phyloP scores from a whole-genome alignment of 1,140 invertebrate genomes.

The Ladona fulva region DNA sequence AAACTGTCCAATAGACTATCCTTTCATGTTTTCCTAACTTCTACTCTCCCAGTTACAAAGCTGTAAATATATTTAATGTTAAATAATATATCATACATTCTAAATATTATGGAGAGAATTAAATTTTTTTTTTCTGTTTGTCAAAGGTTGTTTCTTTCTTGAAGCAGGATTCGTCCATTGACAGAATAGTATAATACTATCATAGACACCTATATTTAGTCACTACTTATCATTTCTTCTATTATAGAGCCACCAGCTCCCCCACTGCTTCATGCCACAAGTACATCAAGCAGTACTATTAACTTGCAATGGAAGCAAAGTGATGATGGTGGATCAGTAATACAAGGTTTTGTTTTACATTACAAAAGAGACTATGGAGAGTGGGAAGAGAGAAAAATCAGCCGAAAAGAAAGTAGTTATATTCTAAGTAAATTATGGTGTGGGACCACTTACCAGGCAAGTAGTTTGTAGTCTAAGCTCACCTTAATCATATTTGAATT shows the following conservation, averaged over 20 bases:
- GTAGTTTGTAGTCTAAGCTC: constrained; percentile 28
- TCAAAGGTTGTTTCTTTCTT: too few relatives aligned
- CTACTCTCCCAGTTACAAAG: too few relatives aligned
- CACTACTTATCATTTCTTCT: too few relatives aligned
- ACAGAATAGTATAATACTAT: too few relatives aligned
- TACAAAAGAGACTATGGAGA: constrained; percentile 45
- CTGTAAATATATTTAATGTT: too few relatives aligned
- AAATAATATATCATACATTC: too few relatives aligned
- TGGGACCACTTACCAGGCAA: constrained; percentile 49
- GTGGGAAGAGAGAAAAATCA: constrained; percentile 45
- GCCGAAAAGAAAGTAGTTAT: constrained; percentile 37
- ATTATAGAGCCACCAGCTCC: constrained; percentile 39
- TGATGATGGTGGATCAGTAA: constrained; percentile 42
- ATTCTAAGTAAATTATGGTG: constrained; percentile 46
- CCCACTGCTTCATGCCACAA: constrained; percentile 38
- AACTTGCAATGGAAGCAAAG: constrained; percentile 45
- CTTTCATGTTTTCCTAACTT: too few relatives aligned
- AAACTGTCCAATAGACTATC: too few relatives aligned
- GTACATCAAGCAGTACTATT: constrained; percentile 38
- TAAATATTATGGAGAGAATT: too few relatives aligned
- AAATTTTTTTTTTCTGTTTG: too few relatives aligned
- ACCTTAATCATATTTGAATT: constrained; percentile 27
- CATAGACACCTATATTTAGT: too few relatives aligned
- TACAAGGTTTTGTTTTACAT: constrained; percentile 45
- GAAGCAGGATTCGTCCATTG: too few relatives aligned